Conservation (phyloP, 1,140 invertebrate species). For the Aradophagus sp. region DNA sequence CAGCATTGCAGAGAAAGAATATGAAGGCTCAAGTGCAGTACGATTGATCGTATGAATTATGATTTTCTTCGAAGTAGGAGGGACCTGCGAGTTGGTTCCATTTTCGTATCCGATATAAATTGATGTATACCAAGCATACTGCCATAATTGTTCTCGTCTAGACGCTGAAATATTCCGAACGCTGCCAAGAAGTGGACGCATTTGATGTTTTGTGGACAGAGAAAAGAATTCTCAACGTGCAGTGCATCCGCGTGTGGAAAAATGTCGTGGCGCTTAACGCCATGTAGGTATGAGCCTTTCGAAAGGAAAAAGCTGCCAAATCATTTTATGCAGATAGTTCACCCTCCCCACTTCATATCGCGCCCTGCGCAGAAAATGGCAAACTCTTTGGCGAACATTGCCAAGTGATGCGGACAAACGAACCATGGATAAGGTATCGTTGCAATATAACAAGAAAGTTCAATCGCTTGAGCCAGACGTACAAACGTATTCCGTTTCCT, state of each 20-base stretch:
- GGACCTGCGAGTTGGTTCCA: conserved; percentile 31
- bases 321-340: conserved; percentile 62
- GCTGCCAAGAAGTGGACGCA: conserved; percentile 62
- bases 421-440: conserved; percentile 61
- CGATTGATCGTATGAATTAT: conserved; percentile 27
- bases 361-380: conserved; percentile 43
- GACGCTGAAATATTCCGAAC: conserved; percentile 59
- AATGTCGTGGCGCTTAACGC: conserved; percentile 53
- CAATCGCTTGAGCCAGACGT: conserved; percentile 58
- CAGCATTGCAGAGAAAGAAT: too few species aligned
- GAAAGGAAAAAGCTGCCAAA: conserved; percentile 65
- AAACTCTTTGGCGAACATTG: conserved; percentile 60
- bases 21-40: background rate
- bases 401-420: conserved; percentile 60
- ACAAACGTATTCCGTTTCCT: conserved; percentile 52
- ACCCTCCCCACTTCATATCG: conserved; percentile 57
- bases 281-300: conserved; percentile 46
- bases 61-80: conserved; percentile 19
- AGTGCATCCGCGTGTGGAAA: conserved; percentile 56
- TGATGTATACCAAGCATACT: conserved; percentile 59
- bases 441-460: conserved; percentile 56
- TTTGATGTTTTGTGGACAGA: conserved; percentile 60
- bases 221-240: conserved; percentile 59
- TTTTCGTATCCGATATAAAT: conserved; percentile 56
- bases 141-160: conserved; percentile 61